Base-by-base conservation (phyloP, 2,113 vertebrate genomes). In the Coptodon bakossiorum region DNA sequence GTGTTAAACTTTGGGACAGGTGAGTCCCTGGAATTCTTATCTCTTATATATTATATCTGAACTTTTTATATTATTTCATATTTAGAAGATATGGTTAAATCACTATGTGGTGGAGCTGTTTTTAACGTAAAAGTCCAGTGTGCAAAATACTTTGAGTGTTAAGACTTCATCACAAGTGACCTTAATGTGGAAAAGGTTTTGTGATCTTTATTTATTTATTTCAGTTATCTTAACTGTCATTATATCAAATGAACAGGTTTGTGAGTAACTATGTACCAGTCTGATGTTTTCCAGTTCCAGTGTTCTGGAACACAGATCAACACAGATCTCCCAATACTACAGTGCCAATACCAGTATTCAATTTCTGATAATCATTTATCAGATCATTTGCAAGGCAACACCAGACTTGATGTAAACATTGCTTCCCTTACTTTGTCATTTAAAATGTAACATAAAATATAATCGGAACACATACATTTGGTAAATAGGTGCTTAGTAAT, bases 1-100 rank as follows among this genome's bases (percentile, higher is more conserved):
- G 89, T 94, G 95, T 96, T 52, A 96, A 96, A 93, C 93, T 96
- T 84, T 97, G 96, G 96, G 96, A 97, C 91, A 96, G 96, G 96
- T 97, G 12, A 68, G 63, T 68, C 38, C 38, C 34, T 2, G 1
- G n/a, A 24, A 43, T 73, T 43, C 22, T 27, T 45, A 45, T 45
- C 40, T 73, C 27, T 45, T 73, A 27, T 24, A 4, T 40, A 40
- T 24, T 71, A 40, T 43, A 16, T 9, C 38, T 3, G 38, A 71
- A 43, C 36, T 43, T 71, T 24, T 43, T 43, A 71, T 43, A 71
- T 68, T 38, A 38, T 68, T 38, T 68, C 1, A 68, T 38, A 63
- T 63, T 36, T n/a, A 63, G 17, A 63, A 36, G 59, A 36, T 63
- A 12, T 12, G 0, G 38, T 43, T 71, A 71, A 73, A 45, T 73